Evolutionary conservation across 2,888 invertebrate species (phyloP).

Genomic region (Pyrgus malvae): DNA sequence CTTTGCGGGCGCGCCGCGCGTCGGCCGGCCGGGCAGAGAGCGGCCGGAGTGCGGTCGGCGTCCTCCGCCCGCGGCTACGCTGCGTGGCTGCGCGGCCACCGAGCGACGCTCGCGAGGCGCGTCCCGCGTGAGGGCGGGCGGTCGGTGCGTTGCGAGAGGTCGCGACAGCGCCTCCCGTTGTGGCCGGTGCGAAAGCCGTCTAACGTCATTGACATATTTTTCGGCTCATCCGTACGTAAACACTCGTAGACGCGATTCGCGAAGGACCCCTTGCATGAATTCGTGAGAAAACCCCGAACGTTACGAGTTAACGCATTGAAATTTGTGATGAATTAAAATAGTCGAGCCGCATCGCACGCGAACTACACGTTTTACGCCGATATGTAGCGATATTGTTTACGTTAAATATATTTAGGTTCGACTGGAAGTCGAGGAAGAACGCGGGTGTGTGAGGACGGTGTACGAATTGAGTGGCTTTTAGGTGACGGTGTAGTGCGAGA

Average conservation of each 20-base stretch:
- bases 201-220: neutral
- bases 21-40: conserved; percentile 15
- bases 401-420: no score
- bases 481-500: no score
- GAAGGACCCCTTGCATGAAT: no score
- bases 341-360: no score
- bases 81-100: conserved; percentile 8
- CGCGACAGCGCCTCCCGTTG: neutral
- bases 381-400: no score
- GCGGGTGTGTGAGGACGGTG: no score
- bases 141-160: neutral
- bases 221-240: neutral
- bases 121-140: conserved; percentile 10
- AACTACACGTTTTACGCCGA: no score
- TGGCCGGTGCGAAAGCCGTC: neutral
- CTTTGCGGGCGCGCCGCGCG: conserved; percentile 5
- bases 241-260: neutral
- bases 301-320: no score
- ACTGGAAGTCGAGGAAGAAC: no score
- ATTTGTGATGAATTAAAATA: no score
- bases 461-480: no score
- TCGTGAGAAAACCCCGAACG: no score
- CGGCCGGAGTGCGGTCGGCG: neutral
- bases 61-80: neutral
- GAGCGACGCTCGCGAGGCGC: neutral